Conservation (phyloP, 2,888 invertebrate species). For the Cloeon dipterum region DNA sequence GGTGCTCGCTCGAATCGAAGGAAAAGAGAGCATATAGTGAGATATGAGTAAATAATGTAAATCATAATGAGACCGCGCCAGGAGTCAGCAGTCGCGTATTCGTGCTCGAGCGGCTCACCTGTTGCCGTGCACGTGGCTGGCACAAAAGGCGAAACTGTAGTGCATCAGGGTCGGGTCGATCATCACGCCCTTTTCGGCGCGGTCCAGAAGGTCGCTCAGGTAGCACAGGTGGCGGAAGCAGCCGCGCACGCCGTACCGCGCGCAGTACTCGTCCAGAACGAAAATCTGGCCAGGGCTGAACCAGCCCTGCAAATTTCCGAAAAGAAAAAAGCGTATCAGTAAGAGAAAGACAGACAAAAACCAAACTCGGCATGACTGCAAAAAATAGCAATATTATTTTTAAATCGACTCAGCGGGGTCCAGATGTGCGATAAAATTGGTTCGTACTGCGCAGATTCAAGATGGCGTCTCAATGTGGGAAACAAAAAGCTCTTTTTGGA, state of each 20-base stretch:
- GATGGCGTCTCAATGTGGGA: too few relatives aligned
- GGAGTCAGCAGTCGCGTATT: too few relatives aligned
- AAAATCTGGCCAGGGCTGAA: constrained; percentile 98
- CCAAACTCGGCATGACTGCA: neutral
- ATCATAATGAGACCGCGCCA: too few relatives aligned
- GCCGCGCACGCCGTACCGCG: constrained; percentile 88
- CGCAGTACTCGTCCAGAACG: constrained; percentile 94
- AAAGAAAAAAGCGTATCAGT: constrained; percentile 4
- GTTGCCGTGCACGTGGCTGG: constrained; percentile 97
- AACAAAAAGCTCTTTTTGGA: too few relatives aligned
- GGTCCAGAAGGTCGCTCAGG: constrained; percentile 79
- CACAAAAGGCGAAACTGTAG: constrained; percentile 98
- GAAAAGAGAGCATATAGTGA: too few relatives aligned
- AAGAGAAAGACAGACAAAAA: neutral
- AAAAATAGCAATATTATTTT: neutral
- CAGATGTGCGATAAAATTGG: too few relatives aligned
- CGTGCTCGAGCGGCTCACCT: too few relatives aligned
- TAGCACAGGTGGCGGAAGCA: constrained; percentile 94
- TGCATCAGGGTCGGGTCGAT: constrained; percentile 98
- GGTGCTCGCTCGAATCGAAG: too few relatives aligned
- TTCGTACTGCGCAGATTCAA: too few relatives aligned
- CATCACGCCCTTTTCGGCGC: constrained; percentile 82
- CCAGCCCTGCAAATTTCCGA: constrained; percentile 58
- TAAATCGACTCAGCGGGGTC: too few relatives aligned
- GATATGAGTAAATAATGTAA: too few relatives aligned